These are phyloP conservation scores for Aspidiotus rigidus DNA, from an alignment of 2,888 invertebrate genomes.

Conservation along the genomic window DNA sequence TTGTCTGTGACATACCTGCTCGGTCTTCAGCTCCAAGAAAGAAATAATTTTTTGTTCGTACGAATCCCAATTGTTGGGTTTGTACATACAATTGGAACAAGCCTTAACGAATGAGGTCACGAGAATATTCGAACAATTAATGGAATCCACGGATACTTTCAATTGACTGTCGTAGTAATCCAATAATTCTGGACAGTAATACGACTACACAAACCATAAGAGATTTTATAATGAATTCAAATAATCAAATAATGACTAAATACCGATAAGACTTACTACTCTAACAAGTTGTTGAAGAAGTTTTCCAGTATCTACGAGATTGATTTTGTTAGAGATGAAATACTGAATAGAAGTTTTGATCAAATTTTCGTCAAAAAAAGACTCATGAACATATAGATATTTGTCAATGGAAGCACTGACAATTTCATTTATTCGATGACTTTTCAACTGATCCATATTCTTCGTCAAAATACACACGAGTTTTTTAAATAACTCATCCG, in stretches of 20 bases:
- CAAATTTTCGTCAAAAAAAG: constrained; percentile 12
- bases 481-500: background rate
- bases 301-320: background rate
- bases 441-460: background rate
- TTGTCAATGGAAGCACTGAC: background rate
- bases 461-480: background rate
- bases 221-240: constrained; percentile 2
- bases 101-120: background rate
- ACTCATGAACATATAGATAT: background rate
- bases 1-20: too few relatives aligned
- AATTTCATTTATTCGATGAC: background rate
- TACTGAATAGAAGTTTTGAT: background rate
- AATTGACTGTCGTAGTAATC: constrained; percentile 16
- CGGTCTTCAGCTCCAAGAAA: background rate
- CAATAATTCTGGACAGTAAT: constrained; percentile 10
- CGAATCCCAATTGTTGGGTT: constrained; percentile 14
- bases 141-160: background rate
- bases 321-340: background rate
- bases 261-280: background rate
- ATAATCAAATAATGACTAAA: background rate
- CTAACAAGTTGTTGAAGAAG: background rate
- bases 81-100: constrained; percentile 20
- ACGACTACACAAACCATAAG: constrained; percentile 7
- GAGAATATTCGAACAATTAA: background rate
- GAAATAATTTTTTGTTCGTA: constrained; percentile 10